Percentiles rank a stretch among this genome's conserved stretches.
Conservation (phyloP, 2,113 vertebrate species). For the Anoura caudifer region DNA sequence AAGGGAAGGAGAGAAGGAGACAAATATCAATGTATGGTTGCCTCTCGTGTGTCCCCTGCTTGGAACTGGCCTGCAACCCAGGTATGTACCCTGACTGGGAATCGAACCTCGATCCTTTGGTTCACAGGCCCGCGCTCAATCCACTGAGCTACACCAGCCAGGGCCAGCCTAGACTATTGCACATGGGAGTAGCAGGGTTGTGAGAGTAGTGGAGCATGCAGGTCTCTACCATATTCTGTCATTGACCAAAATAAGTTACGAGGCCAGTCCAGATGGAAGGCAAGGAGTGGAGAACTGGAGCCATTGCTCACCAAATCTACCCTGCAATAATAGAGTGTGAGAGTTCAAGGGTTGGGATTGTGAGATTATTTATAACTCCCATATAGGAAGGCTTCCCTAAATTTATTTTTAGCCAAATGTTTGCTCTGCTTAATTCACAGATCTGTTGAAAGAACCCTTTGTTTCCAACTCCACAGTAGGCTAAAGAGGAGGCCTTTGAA, state of each 20-base stretch:
- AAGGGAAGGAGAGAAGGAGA: no score
- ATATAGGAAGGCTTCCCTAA: background rate
- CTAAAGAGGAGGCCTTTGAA: conserved; percentile 21
- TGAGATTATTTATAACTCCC: background rate
- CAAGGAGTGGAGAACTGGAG: background rate
- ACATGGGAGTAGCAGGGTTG: background rate
- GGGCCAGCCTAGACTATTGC: background rate
- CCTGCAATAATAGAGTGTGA: background rate
- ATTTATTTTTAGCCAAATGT: conserved; percentile 45
- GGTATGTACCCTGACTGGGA: no score
- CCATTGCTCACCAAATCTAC: background rate
- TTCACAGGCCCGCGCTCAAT: no score
- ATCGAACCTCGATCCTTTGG: no score
- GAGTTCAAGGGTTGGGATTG: background rate
- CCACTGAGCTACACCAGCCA: no score
- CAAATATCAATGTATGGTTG: no score
- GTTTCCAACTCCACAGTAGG: background rate
- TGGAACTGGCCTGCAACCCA: no score
- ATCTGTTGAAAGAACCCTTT: background rate
- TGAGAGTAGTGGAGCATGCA: background rate
- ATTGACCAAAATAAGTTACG: background rate
- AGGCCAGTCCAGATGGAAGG: background rate
- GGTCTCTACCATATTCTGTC: background rate
- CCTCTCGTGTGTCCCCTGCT: no score
- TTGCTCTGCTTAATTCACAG: conserved; percentile 33